Percentiles rank a stretch among this genome's conserved stretches.
Conservation (phyloP, 2,888 invertebrate genomes). For the Stenolophus ochropezus region DNA sequence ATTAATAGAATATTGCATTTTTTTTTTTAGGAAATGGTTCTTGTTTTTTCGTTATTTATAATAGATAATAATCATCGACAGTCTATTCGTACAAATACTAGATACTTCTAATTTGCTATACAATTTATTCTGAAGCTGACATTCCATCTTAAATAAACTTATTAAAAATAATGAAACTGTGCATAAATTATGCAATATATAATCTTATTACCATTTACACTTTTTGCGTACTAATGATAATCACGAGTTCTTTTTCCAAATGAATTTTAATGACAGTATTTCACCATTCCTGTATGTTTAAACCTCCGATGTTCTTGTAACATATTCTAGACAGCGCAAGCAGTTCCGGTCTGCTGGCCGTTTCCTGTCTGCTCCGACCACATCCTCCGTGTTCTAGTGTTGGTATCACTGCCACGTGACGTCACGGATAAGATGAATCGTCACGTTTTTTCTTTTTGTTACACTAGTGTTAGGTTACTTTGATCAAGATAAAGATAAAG, state of each 20-base stretch:
- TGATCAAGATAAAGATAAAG: conserved; percentile 8
- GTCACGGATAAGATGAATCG: neutral
- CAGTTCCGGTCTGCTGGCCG: conserved; percentile 45
- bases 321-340: conserved; percentile 30
- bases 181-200: neutral
- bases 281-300: neutral
- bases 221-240: neutral
- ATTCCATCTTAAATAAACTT: neutral
- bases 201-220: neutral
- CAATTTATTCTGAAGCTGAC: neutral
- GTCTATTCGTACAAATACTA: too few species aligned
- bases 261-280: conserved; percentile 33
- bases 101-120: neutral
- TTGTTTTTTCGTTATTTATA: too few species aligned
- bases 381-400: conserved; percentile 16
- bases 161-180: neutral
- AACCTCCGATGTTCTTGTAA: neutral
- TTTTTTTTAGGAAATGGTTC: too few species aligned
- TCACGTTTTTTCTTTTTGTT: neutral
- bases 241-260: neutral
- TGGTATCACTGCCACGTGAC: conserved; percentile 10
- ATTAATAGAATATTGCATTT: too few species aligned
- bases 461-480: neutral
- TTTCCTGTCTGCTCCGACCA: conserved; percentile 42
- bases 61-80: too few species aligned